phyloP scores from a whole-genome alignment of 2,113 vertebrate species.

The Baryphthengus martii region DNA sequence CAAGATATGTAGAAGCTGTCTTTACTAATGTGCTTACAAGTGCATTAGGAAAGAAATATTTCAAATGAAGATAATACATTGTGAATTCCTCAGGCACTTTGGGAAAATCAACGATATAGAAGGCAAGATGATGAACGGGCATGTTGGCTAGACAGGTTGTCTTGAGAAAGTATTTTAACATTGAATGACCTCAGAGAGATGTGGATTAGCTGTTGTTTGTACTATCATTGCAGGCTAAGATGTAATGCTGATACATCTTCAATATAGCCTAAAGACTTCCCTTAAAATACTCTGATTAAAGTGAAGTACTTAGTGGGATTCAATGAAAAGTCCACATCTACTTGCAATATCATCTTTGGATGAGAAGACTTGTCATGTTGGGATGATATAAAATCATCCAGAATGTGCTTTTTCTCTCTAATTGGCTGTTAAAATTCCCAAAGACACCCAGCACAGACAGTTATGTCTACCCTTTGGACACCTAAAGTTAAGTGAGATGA shows the following conservation, averaged over 20 bases:
- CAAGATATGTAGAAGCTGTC: not conserved
- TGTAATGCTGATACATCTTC: not conserved
- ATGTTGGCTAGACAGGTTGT: not conserved
- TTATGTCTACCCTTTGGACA: not conserved
- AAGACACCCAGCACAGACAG: not conserved
- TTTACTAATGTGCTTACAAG: slow-evolving; percentile 11
- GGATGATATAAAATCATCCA: not conserved
- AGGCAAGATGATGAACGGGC: not conserved
- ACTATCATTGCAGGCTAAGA: not conserved
- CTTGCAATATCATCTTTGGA: not conserved
- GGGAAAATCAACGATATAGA: not conserved
- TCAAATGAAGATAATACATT: not conserved
- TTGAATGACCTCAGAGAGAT: not conserved
- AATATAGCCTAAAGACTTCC: not conserved
- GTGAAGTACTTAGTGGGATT: not conserved
- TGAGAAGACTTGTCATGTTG: not conserved
- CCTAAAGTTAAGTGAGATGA: not conserved
- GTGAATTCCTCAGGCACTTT: not conserved
- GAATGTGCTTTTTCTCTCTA: not conserved
- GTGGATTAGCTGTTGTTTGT: not conserved
- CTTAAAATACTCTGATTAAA: not conserved
- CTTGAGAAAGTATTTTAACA: slow-evolving; percentile 12
- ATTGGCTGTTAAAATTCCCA: not conserved
- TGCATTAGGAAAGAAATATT: slow-evolving; percentile 20
- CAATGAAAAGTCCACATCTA: not conserved